Base-by-base conservation (phyloP, 2,888 invertebrate genomes). In the Andrena minutula region DNA sequence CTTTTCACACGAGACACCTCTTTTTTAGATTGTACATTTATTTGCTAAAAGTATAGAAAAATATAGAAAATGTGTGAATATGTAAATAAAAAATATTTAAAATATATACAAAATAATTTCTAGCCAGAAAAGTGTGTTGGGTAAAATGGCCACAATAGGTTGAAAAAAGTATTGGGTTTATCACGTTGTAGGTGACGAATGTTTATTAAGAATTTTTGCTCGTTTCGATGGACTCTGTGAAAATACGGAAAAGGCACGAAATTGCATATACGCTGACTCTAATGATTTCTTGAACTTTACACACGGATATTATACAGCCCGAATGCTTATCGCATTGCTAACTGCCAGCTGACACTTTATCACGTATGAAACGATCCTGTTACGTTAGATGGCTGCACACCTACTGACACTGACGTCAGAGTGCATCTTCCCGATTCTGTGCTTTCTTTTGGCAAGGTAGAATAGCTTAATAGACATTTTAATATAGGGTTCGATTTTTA, bases 371-470 rank as follows among this genome's bases (percentile, higher is more conserved):
- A 82, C 81, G 82, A 83, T 83, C 78, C 82, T 75, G 58, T 85
- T 76, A 83, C 84, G 76, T 85, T 84, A 76, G 80, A 78, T 84
- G 81, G 83, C 85, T 70, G 60, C 76, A 75, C 75, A 68, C 71
- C 72, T 83, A 20, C 32, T 35, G 47, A 26, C 69, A 63, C 10
- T 74, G 79, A 82, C 68, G 82, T 79, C 79, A 72, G 16, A 66
- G 47, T 23, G n/a, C 26, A 51, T 70, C 35, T 53, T 70, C 23
- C 20, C 30, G 20, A 60, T 63, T 49, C 26, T 51, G n/a, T 35
- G 3, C n/a, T 35, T 72, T 63, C 20, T 70, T 47, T 60, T 23
- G 16, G 16, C 20, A 41, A 41, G 4, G 4, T 41, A 12, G 10
- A 30, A n/a, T 30, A 47, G 8, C 47, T 60, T 16, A 3, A 65